Percentiles rank a stretch among this genome's conserved stretches.
phyloP scores from a whole-genome alignment of 2,888 invertebrate species.

The Actias luna region DNA sequence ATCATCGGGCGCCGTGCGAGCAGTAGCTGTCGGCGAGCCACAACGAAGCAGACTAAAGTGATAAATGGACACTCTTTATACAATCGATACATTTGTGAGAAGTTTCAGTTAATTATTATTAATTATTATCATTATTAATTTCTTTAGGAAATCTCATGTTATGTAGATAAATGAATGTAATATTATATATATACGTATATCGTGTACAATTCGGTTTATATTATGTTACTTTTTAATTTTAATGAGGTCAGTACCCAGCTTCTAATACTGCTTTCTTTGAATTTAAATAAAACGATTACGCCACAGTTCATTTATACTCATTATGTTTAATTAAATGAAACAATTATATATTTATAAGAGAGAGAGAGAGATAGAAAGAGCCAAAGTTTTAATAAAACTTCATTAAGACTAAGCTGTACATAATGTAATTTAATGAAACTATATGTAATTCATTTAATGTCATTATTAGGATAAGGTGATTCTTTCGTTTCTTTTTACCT shows the following conservation, averaged over 20 bases:
- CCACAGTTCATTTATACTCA: constrained; percentile 64
- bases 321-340: constrained; percentile 56
- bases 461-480: constrained; percentile 50
- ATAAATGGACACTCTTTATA: constrained; percentile 60
- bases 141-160: constrained; percentile 55
- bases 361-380: no score
- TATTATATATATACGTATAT: constrained; percentile 20
- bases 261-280: constrained; percentile 49
- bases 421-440: constrained; percentile 60
- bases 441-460: constrained; percentile 64
- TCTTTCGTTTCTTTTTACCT: constrained; percentile 66
- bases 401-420: constrained; percentile 64
- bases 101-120: constrained; percentile 51
- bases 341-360: constrained; percentile 39
- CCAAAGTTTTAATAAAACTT: constrained; percentile 68
- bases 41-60: constrained; percentile 72
- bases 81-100: constrained; percentile 48
- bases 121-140: no score
- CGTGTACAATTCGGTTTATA: constrained; percentile 55
- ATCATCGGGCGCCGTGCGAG: constrained; percentile 76
- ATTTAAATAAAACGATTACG: constrained; percentile 31
- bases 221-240: constrained; percentile 33
- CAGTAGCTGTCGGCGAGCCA: constrained; percentile 67
- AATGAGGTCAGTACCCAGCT: constrained; percentile 53
- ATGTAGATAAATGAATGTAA: constrained; percentile 61